Evolutionary conservation across 1,140 invertebrate genomes (phyloP), one percentile per base, ranked within the genome.

Genomic region (Halesus radiatus): DNA sequence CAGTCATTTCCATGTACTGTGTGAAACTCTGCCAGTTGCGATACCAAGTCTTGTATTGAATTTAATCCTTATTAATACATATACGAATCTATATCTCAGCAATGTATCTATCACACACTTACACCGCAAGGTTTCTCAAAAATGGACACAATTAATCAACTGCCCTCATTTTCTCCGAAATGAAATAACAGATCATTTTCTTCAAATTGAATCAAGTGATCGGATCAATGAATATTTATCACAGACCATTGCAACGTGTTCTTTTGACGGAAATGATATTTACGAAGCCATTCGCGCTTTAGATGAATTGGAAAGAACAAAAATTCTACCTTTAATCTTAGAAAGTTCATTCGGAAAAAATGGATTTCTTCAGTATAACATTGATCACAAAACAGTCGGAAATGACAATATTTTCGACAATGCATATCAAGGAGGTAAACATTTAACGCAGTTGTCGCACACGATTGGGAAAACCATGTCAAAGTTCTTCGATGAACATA

Each of bases 1-100:
- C 85, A 97, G 98, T 87, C 98, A 99, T 87, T 96, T 97, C 90
- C 96, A 96, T 3, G 93, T 96, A 0, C 90, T 99, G 16, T 98
- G 97, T 87, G 98, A 99, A 89, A 88, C 98, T 6, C 87, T 99
- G n/a, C 95, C 96, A 1, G 91, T 92, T 0, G 92, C 94, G 3
- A 88, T 99, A 75, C 98, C 98, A 7, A 95, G 94, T 72, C 85
- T 96, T 45, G 91, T 92, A 53, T 84, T 94, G 1, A 88, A 88
- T 84, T 83, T 90, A 18, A n/a, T 80, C 18, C 58, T 84, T 22
- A 50, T 84, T 3, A 78, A 82, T 32, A 66, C 13, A 15, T 79
- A 53, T 54, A 50, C 64, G 37, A 45, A 45, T 45, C 10, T 45
- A 13, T 45, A 18, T 3, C 3, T 37, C 15, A 66, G n/a, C 15